Conservation (phyloP, 2,888 invertebrate species). For the Nymphalis c-album region DNA sequence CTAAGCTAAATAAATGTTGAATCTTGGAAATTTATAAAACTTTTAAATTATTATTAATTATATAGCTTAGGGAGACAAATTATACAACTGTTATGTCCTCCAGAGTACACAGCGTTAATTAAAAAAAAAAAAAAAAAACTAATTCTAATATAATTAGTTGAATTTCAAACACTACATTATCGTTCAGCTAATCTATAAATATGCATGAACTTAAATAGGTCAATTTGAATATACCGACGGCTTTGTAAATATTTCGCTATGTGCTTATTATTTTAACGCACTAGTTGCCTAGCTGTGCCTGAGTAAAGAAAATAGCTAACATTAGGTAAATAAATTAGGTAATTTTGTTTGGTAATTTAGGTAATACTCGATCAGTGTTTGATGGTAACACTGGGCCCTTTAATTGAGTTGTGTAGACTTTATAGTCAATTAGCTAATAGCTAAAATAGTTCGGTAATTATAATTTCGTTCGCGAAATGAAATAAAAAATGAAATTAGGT, state of each 20-base stretch:
- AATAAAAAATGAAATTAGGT: no score
- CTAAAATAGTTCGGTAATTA: no score
- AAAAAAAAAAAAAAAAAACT: no score
- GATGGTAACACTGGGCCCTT: neutral
- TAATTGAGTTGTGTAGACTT: neutral
- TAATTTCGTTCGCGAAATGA: no score
- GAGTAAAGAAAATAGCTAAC: neutral
- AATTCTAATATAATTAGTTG: no score
- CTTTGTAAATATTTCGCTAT: conserved; percentile 1
- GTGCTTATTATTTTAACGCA: neutral
- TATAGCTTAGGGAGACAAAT: no score
- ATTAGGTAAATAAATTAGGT: neutral
- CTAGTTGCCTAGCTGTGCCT: neutral
- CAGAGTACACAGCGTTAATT: no score
- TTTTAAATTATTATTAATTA: no score
- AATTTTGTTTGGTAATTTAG: neutral
- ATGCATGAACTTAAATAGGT: conserved; percentile 6
- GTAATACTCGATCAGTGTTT: neutral
- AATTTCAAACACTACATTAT: neutral
- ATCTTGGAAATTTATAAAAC: no score
- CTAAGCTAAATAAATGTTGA: no score
- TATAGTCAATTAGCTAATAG: no score
- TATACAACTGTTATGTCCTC: no score
- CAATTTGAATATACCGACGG: neutral
- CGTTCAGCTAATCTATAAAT: neutral